Evolutionary conservation across 2,888 invertebrate genomes (phyloP).

Genomic region (Ormia ochracea): DNA sequence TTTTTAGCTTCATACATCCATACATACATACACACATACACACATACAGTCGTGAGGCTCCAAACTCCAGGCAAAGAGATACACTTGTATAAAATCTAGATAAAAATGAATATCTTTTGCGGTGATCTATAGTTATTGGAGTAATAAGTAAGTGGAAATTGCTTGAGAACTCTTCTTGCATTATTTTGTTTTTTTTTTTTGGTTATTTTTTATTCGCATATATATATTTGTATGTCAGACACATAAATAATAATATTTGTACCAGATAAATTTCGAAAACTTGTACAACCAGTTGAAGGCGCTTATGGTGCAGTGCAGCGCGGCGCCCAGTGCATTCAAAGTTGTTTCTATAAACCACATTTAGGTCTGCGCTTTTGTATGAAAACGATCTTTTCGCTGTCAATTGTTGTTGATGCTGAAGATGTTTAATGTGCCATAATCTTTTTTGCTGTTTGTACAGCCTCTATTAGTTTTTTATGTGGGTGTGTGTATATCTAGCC

Average conservation of each 20-base stretch:
- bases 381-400: conserved; percentile 14
- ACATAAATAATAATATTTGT: too few relatives aligned
- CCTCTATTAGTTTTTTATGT: too few relatives aligned
- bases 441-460: too few relatives aligned
- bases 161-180: too few relatives aligned
- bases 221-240: neutral
- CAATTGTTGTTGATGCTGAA: neutral
- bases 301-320: neutral
- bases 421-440: neutral
- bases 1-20: too few relatives aligned
- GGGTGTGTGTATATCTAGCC: too few relatives aligned
- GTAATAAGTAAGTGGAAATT: conserved; percentile 36
- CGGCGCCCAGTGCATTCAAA: neutral
- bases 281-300: conserved; percentile 39
- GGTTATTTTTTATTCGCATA: neutral
- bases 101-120: conserved; percentile 17
- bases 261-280: too few relatives aligned
- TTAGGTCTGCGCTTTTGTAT: conserved; percentile 25
- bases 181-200: conserved; percentile 24
- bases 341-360: conserved; percentile 47
- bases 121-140: conserved; percentile 36
- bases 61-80: conserved; percentile 50
- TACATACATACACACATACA: too few relatives aligned
- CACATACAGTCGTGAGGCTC: conserved; percentile 34
- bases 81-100: neutral